Evolutionary conservation across 2,113 vertebrate genomes (phyloP).

Genomic region (Pipa parva): DNA sequence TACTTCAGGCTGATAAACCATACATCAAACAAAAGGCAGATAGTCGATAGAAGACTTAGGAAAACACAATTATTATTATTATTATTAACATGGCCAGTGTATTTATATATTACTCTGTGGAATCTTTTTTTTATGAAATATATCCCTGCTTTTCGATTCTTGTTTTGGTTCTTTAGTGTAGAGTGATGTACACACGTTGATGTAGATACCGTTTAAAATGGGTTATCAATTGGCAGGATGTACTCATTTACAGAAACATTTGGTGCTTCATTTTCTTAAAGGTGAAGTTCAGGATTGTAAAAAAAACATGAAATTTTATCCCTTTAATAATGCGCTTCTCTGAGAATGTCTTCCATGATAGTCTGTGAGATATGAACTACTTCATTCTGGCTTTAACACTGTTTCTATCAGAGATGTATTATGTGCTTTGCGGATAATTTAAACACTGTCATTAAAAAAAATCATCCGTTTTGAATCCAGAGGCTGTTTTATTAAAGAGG

Average conservation of each 20-base stretch:
- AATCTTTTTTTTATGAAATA: slow-evolving; percentile 22
- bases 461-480: too few species aligned
- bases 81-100: slow-evolving; percentile 80
- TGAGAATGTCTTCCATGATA: slow-evolving; percentile 82
- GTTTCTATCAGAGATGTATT: slow-evolving; percentile 76
- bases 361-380: slow-evolving; percentile 84
- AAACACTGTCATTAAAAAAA: slow-evolving; percentile 64
- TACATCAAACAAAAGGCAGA: slow-evolving; percentile 88
- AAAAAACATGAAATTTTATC: slow-evolving; percentile 42
- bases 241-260: too few species aligned
- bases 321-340: slow-evolving; percentile 88
- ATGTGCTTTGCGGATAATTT: slow-evolving; percentile 80
- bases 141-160: not conserved
- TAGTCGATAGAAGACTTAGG: slow-evolving; percentile 87
- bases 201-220: too few species aligned
- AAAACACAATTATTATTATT: slow-evolving; percentile 86
- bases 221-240: not conserved
- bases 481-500: too few species aligned
- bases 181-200: not conserved
- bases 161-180: not conserved
- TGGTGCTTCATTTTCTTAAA: not conserved
- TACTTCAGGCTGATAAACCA: slow-evolving; percentile 77
- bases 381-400: slow-evolving; percentile 81
- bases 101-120: slow-evolving; percentile 62
- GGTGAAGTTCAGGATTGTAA: not conserved